Evolutionary conservation across 2,113 vertebrate species (phyloP).

Genomic region (Zingel zingel): DNA sequence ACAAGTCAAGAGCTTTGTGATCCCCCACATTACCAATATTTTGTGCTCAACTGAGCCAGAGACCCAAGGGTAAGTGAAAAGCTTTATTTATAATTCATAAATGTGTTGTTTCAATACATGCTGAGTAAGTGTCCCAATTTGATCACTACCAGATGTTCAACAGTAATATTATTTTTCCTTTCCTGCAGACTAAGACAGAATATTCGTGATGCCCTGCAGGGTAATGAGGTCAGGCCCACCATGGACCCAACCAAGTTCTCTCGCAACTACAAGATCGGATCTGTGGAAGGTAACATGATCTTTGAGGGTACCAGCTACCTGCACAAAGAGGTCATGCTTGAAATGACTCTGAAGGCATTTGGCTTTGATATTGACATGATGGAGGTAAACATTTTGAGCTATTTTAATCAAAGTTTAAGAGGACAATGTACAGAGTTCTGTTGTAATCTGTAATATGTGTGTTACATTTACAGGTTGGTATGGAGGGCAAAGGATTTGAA

Average conservation of each 20-base stretch:
- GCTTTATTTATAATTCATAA: neutral
- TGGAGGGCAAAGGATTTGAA: conserved; percentile 93
- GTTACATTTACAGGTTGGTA: conserved; percentile 85
- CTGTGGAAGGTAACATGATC: conserved; percentile 90
- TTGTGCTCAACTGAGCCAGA: conserved; percentile 86
- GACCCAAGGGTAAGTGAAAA: conserved; percentile 84
- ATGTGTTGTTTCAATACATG: neutral
- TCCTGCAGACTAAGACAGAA: conserved; percentile 85
- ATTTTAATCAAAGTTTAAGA: neutral
- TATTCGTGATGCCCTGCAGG: conserved; percentile 86
- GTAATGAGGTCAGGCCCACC: conserved; percentile 81
- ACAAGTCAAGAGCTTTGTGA: conserved; percentile 93
- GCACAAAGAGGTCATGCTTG: conserved; percentile 93
- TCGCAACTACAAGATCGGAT: conserved; percentile 89
- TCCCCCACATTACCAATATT: conserved; percentile 92
- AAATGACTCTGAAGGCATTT: conserved; percentile 89
- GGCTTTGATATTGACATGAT: conserved; percentile 89
- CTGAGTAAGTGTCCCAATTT: neutral
- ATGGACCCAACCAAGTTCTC: conserved; percentile 89
- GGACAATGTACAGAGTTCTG: neutral
- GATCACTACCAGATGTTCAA: neutral
- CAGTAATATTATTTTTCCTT: neutral
- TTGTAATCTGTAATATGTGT: neutral
- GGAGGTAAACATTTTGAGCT: conserved; percentile 86
- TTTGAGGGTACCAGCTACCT: conserved; percentile 90